These are phyloP conservation scores for Gobionotothen gibberifrons DNA, from an alignment of 2,797 vertebrate genomes.

Conservation along the genomic window DNA sequence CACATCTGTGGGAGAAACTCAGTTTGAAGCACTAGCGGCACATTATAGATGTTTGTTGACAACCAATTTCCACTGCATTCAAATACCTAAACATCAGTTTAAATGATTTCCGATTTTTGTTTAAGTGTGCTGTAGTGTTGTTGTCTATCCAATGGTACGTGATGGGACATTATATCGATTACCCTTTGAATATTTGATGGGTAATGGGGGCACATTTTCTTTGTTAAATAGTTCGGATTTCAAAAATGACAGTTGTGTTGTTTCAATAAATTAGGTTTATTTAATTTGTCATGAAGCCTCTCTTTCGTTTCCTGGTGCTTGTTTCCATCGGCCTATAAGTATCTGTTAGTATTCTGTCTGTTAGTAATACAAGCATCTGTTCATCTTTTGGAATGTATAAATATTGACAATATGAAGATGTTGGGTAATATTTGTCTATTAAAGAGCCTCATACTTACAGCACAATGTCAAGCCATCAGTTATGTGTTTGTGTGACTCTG, in stretches of 20 bases:
- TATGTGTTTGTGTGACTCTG: slow-evolving; percentile 24
- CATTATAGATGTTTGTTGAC: slow-evolving; percentile 39
- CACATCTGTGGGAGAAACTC: slow-evolving; percentile 28
- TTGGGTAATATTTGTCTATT: slow-evolving; percentile 15
- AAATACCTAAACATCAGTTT: slow-evolving; percentile 1
- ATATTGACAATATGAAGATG: slow-evolving; percentile 12
- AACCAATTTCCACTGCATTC: slow-evolving; percentile 1
- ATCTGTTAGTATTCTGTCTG: background rate
- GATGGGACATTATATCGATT: no score
- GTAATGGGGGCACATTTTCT: no score
- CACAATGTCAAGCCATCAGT: slow-evolving; percentile 39
- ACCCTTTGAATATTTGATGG: background rate
- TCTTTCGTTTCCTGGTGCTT: slow-evolving; percentile 3
- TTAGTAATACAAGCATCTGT: no score
- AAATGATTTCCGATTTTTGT: background rate
- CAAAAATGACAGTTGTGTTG: slow-evolving; percentile 11
- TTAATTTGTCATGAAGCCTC: background rate
- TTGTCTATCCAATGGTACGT: no score
- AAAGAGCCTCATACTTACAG: slow-evolving; percentile 1
- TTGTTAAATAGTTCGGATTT: slow-evolving; percentile 18
- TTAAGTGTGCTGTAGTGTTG: no score
- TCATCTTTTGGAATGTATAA: background rate
- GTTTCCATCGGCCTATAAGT: background rate
- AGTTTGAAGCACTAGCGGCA: slow-evolving; percentile 26
- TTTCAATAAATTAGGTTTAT: slow-evolving; percentile 19